Percentiles rank a stretch among this genome's conserved stretches.
These are phyloP conservation scores for Ylistrum balloti DNA, from an alignment of 1,140 invertebrate species.

Conservation along the genomic window DNA sequence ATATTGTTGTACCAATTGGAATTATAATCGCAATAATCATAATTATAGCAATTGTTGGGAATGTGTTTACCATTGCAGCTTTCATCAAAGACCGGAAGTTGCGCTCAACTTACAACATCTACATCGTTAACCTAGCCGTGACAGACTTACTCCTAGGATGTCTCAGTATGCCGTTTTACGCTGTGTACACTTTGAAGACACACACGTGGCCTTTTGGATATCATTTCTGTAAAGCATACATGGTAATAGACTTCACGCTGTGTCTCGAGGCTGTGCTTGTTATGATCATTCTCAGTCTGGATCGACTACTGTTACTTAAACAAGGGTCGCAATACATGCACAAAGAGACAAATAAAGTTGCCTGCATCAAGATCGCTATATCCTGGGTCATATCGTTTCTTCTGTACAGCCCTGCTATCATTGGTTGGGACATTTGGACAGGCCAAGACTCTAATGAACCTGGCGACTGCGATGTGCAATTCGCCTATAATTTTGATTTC, in stretches of 20 bases:
- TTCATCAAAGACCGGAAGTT: constrained; percentile 67
- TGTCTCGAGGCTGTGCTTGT: constrained; percentile 68
- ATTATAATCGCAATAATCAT: constrained; percentile 52
- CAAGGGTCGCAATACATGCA: constrained; percentile 62
- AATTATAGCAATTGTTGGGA: constrained; percentile 65
- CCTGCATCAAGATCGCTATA: constrained; percentile 56
- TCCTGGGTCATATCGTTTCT: constrained; percentile 68
- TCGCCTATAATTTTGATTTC: constrained; percentile 62
- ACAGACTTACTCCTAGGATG: constrained; percentile 69
- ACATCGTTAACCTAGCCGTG: constrained; percentile 72
- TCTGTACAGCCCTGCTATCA: constrained; percentile 71
- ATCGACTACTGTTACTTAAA: constrained; percentile 66
- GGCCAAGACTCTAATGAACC: constrained; percentile 57
- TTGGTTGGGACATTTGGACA: constrained; percentile 71
- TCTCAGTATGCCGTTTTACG: constrained; percentile 67
- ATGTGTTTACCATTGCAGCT: constrained; percentile 67
- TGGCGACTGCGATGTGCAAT: constrained; percentile 71
- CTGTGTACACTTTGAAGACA: constrained; percentile 60
- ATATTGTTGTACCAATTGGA: constrained; percentile 48
- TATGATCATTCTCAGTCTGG: constrained; percentile 69
- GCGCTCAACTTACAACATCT: constrained; percentile 69
- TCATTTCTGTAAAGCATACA: constrained; percentile 70
- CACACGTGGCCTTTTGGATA: constrained; percentile 69
- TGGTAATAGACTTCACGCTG: constrained; percentile 69
- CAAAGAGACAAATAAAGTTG: constrained; percentile 58